Evolutionary conservation across 1,140 invertebrate species (phyloP), one percentile per base, ranked within the genome.

Genomic region (Eufriesea mexicana): DNA sequence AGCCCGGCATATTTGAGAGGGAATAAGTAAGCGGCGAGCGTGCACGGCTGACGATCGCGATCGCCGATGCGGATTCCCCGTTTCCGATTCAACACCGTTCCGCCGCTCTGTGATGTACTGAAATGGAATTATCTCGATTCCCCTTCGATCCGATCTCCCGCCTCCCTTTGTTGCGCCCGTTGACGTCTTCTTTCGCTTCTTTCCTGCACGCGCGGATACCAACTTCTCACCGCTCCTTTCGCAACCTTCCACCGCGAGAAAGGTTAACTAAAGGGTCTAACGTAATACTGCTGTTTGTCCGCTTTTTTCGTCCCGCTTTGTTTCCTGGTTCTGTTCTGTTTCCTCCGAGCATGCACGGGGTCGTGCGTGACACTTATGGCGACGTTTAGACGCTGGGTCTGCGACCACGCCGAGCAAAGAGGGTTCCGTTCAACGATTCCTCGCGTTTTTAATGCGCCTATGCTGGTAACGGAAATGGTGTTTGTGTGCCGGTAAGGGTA

Each of bases 101-200:
- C 73, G 35, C 72, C 49, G 28, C 35, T 51, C 8, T 57, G 79
- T 75, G 79, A 81, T 81, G 71, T 81, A 81, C 79, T 66, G 71
- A 75, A 75, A 75, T 81, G 79, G 79, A 81, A 57, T 81, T 81
- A 81, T 81, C 79, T 81, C 79, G 73, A 67, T 59, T n/a, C 71
- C 71, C 79, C 62, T 76, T 82, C 79, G 79, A 76, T 82, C 74
- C 79, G 54, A 82, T 82, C 79, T 76, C 54, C 62, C 23, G 28
- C 51, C n/a, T 45, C 62, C 62, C 79, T 75, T 76, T 75, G 71
- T 75, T 81, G 54, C 78, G 35, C 79, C 47, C 62, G 79, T 28
- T 82, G 72, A 59, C 47, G 54, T 76, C 79, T 82, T 82, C 73
- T 55, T 81, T 81, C 71, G 70, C 23, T 49, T 78, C 75, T 68